Evolutionary conservation across 2,113 vertebrate genomes (phyloP), one percentile per base, ranked within the genome.

Genomic region (Potamarius usumacintae): DNA sequence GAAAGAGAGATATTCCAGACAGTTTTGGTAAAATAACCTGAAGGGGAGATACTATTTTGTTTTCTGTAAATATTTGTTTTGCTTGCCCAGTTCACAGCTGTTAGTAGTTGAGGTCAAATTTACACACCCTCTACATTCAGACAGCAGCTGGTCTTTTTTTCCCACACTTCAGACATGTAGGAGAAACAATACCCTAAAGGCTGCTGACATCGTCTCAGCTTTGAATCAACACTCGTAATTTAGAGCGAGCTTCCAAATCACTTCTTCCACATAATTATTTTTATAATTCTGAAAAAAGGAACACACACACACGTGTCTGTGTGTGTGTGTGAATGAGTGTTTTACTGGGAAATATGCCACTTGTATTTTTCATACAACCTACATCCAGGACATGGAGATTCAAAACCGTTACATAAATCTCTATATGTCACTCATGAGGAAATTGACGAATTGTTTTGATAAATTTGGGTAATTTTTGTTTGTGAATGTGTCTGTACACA

Each of bases 51-150:
- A 42, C 62, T 85, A 20, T 72, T 20, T 72, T 84, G 55, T 63
- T 85, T 42, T 52, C 71, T 79, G 67, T 80, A n/a, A 11, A 30
- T 60, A 30, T 87, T 88, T 88, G 25, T 89, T 90, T 86, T 69
- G 50, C 14, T 86, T 79, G 74, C 5, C n/a, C 48, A 34, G n/a
- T 62, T 55, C 48, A 82, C 91, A 90, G 86, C 76, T 89, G 84
- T 82, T 86, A 67, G 76, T 87, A 85, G 78, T 88, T 63, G 17
- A 53, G 12, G 55, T 55, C 80, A 18, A 65, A 17, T 12, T 50
- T 81, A 63, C 86, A 74, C 52, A 78, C 67, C 25, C 7, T 77
- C 77, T 86, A 34, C n/a, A 15, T 34, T 79, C 58, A 55, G 48
- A 53, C 74, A 67, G 30, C 87, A 90, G 79, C 55, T 71, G 15